These are phyloP conservation scores for Hydraecia micacea DNA, from an alignment of 2,888 invertebrate species.

Conservation along the genomic window DNA sequence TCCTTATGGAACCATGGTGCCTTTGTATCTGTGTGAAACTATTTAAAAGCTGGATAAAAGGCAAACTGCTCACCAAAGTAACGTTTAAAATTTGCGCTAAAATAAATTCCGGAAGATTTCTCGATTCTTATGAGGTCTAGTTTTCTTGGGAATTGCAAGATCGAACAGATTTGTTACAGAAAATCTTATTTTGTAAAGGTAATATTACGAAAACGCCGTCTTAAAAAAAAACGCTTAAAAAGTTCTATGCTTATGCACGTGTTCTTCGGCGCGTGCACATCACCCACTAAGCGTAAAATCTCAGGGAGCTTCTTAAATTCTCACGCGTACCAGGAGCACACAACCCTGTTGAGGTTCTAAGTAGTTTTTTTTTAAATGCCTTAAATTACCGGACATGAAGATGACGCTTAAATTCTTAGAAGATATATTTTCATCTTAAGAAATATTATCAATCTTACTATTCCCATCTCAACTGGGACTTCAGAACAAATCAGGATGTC, in stretches of 20 bases:
- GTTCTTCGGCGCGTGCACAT: too few relatives aligned
- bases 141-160: slow-evolving; percentile 31
- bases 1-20: slow-evolving; percentile 14
- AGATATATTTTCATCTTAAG: neutral
- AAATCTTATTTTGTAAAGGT: neutral
- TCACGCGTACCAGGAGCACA: too few relatives aligned
- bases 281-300: too few relatives aligned
- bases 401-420: too few relatives aligned
- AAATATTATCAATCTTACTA: slow-evolving; percentile 22
- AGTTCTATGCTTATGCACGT: too few relatives aligned
- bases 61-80: neutral
- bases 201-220: neutral
- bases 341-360: too few relatives aligned
- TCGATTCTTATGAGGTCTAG: slow-evolving; percentile 6
- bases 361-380: too few relatives aligned
- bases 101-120: slow-evolving; percentile 7
- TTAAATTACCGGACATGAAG: too few relatives aligned
- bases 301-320: too few relatives aligned
- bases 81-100: neutral
- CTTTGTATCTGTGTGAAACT: slow-evolving; percentile 43
- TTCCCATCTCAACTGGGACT: slow-evolving; percentile 28
- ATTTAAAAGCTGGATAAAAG: slow-evolving; percentile 6
- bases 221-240: too few relatives aligned
- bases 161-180: neutral
- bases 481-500: slow-evolving; percentile 12